Percentiles rank a stretch among this genome's conserved stretches.
Conservation (phyloP, 2,113 vertebrate genomes). For the Callopanchax toddi region DNA sequence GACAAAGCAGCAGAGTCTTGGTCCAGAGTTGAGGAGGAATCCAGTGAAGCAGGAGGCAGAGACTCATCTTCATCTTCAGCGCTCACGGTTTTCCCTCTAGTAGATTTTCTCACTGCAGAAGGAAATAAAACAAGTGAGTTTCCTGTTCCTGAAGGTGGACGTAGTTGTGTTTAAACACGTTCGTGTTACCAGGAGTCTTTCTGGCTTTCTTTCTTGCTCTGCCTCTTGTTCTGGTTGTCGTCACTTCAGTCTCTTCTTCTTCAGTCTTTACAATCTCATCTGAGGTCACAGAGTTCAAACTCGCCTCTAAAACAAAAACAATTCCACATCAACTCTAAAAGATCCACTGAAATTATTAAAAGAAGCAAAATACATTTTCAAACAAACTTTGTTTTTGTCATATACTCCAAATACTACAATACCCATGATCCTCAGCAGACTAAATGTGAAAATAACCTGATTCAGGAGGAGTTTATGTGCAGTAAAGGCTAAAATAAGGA, state of each 20-base stretch:
- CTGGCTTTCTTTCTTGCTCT: conserved; percentile 9
- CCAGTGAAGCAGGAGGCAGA: not conserved
- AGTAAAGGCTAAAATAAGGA: not conserved
- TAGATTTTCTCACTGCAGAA: conserved; percentile 8
- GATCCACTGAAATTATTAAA: no score
- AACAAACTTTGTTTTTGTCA: no score
- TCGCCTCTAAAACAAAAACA: conserved; percentile 3
- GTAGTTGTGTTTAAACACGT: not conserved
- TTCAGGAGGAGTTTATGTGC: no score
- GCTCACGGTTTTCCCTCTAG: not conserved
- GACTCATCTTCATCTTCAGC: conserved; percentile 5
- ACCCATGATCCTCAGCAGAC: no score
- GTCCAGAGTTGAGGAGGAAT: not conserved
- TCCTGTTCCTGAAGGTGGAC: not conserved
- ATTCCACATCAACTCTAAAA: not conserved
- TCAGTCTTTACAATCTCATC: conserved; percentile 2
- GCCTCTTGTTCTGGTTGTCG: not conserved
- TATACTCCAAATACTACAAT: no score
- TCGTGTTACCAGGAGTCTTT: conserved; percentile 11
- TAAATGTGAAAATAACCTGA: no score
- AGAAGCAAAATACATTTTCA: no score
- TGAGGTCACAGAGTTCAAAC: not conserved
- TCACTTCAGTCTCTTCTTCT: not conserved
- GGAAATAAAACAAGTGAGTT: not conserved
- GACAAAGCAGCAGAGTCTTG: not conserved